Evolutionary conservation across 1,140 invertebrate species (phyloP).

Genomic region (Bacillus rossius): DNA sequence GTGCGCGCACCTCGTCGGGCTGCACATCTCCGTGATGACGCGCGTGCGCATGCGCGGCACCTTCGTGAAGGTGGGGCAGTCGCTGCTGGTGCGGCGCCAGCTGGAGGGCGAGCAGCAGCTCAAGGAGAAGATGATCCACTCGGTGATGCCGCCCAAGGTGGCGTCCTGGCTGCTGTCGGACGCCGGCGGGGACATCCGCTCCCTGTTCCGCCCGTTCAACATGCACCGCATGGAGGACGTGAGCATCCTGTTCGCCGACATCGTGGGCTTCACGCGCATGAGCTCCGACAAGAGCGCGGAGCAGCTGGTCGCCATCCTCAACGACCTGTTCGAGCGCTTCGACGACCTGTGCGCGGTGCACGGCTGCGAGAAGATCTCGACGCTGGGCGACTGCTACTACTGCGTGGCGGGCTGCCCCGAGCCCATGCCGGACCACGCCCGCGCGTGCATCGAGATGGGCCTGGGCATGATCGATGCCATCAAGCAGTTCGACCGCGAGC

Average conservation of each 20-base stretch:
- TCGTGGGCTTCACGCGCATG: conserved; percentile 97
- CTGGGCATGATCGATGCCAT: conserved; percentile 84
- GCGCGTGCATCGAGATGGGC: conserved; percentile 84
- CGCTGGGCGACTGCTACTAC: conserved; percentile 93
- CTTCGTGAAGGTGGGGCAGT: conserved; percentile 96
- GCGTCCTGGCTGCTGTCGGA: conserved; percentile 77
- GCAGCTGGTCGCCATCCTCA: conserved; percentile 82
- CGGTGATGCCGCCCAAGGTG: conserved; percentile 91
- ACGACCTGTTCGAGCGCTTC: conserved; percentile 95
- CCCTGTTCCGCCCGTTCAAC: conserved; percentile 86
- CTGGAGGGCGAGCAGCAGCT: conserved; percentile 89
- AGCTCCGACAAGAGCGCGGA: conserved; percentile 92
- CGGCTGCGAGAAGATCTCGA: conserved; percentile 91
- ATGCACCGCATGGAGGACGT: conserved; percentile 95
- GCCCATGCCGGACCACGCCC: conserved; percentile 79
- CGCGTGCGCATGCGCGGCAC: conserved; percentile 88
- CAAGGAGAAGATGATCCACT: conserved; percentile 97
- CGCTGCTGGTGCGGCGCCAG: conserved; percentile 76
- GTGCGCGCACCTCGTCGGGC: conserved; percentile 86
- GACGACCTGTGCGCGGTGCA: conserved; percentile 78
- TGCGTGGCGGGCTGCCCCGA: conserved; percentile 91
- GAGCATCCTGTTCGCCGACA: conserved; percentile 97
- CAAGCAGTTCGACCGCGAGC: conserved; percentile 76
- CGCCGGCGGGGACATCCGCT: conserved; percentile 68
- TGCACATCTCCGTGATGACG: conserved; percentile 91